Evolutionary conservation across 2,797 vertebrate genomes (phyloP).

Genomic region (Sebastes oblongus): DNA sequence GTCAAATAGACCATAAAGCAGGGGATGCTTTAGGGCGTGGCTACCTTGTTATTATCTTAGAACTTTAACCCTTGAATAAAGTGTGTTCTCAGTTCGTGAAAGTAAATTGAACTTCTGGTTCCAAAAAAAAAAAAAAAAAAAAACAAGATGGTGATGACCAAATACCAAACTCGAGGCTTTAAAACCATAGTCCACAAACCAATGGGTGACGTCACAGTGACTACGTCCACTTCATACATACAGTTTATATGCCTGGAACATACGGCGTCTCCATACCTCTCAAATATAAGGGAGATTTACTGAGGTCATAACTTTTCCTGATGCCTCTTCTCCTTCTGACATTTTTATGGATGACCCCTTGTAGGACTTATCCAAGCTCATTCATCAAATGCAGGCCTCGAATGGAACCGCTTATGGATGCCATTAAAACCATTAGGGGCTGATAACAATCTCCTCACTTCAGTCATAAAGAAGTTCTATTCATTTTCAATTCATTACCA

Average conservation of each 20-base stretch:
- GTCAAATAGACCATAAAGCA: not conserved
- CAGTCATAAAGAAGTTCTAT: slow-evolving; percentile 67
- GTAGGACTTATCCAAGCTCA: slow-evolving; percentile 56
- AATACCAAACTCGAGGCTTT: not conserved
- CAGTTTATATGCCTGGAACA: not conserved
- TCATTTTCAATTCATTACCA: slow-evolving; percentile 57
- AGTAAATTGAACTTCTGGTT: not conserved
- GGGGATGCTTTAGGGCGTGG: not conserved
- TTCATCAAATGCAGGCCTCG: slow-evolving; percentile 62
- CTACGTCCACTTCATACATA: not conserved
- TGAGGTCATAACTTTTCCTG: slow-evolving; percentile 61
- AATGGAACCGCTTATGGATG: slow-evolving; percentile 59
- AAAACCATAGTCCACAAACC: not conserved
- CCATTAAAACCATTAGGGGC: slow-evolving; percentile 74
- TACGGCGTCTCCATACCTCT: not conserved
- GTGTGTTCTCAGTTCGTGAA: not conserved
- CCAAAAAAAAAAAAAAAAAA: not conserved
- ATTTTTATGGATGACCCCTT: slow-evolving; percentile 72
- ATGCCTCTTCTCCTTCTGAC: slow-evolving; percentile 61
- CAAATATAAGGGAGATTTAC: slow-evolving; percentile 66
- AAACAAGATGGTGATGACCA: not conserved
- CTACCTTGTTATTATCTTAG: not conserved
- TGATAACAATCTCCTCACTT: slow-evolving; percentile 73
- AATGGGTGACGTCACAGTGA: not conserved
- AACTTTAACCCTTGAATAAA: not conserved